These are phyloP conservation scores for Steromphala cineraria DNA, from an alignment of 2,888 invertebrate genomes.

Conservation along the genomic window DNA sequence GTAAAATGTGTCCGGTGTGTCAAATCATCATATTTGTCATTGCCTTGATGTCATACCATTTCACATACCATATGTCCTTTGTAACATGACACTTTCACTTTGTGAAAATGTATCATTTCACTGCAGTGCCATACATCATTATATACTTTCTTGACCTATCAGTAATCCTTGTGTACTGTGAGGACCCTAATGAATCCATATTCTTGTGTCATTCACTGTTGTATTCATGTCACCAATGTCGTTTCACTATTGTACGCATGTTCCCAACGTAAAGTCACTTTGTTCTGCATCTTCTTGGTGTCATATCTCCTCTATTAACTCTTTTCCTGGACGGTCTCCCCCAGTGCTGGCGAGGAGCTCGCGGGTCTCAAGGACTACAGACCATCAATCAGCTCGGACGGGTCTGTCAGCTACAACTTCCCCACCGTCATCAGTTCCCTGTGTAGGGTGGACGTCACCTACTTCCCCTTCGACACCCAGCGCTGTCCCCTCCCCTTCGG, in stretches of 20 bases:
- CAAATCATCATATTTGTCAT: no score
- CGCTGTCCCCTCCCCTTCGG: constrained; percentile 31
- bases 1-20: no score
- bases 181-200: no score
- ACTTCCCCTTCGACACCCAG: constrained; percentile 79
- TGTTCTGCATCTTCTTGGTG: neutral
- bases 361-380: constrained; percentile 77
- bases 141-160: no score
- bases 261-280: neutral
- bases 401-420: constrained; percentile 78
- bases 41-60: no score
- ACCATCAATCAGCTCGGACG: constrained; percentile 76
- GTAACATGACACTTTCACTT: no score
- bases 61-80: no score
- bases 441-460: constrained; percentile 77
- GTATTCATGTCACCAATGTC: neutral
- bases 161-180: no score
- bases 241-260: neutral
- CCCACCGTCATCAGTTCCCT: constrained; percentile 78
- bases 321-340: neutral
- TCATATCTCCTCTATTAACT: neutral
- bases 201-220: neutral
- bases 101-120: no score
- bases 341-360: constrained; percentile 78
- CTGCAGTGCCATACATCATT: no score